Percentiles rank a stretch among this genome's conserved stretches.
Conservation (phyloP, 2,888 invertebrate species). For the Colletes collaris region DNA sequence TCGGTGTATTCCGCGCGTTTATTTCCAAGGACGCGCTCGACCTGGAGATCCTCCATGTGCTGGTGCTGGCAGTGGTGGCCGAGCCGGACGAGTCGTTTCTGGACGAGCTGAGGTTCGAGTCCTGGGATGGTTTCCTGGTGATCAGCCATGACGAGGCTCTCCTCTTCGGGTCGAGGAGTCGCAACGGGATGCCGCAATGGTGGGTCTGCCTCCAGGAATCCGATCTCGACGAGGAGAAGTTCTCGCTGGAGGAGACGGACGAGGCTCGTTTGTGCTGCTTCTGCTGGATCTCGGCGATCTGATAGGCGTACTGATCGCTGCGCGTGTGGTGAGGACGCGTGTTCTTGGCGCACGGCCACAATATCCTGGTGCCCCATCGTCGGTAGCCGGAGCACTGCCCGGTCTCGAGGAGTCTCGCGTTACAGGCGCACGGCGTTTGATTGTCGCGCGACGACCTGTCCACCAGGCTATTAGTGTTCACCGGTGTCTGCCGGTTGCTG, state of each 20-base stretch:
- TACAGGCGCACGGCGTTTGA: constrained; percentile 86
- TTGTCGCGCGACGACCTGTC: constrained; percentile 91
- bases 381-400: constrained; percentile 57
- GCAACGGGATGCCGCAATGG: constrained; percentile 90
- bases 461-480: constrained; percentile 92
- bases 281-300: constrained; percentile 90
- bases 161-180: constrained; percentile 89
- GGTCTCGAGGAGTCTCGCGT: constrained; percentile 84
- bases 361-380: constrained; percentile 73
- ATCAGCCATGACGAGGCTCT: constrained; percentile 95
- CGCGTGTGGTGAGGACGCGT: constrained; percentile 82
- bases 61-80: constrained; percentile 94
- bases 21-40: constrained; percentile 89
- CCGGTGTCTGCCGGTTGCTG: constrained; percentile 93
- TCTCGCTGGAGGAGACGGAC: constrained; percentile 94
- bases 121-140: constrained; percentile 95
- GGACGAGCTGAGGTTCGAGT: constrained; percentile 95
- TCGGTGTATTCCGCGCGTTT: constrained; percentile 75
- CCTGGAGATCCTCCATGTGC: constrained; percentile 94
- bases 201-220: constrained; percentile 93
- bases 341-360: constrained; percentile 83
- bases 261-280: constrained; percentile 91
- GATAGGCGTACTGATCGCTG: constrained; percentile 89
- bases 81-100: constrained; percentile 96
- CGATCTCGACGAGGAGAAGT: constrained; percentile 90